Evolutionary conservation across 2,888 invertebrate genomes (phyloP).

Genomic region (Cantharis rufa): DNA sequence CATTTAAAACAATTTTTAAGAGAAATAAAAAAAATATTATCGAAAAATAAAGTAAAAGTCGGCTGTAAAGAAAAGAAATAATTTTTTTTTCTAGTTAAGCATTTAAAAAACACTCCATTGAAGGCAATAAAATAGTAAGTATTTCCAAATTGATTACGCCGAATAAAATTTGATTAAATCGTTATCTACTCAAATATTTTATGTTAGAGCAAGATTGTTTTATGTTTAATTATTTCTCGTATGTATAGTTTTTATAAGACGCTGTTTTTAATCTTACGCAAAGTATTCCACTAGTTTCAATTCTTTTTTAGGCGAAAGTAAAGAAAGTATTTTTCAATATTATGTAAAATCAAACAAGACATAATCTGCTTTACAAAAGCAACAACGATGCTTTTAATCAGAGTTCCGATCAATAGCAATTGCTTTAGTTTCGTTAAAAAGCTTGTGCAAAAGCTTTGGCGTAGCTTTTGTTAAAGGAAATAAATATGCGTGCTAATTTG

Average conservation of each 20-base stretch:
- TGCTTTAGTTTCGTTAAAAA: conserved; percentile 20
- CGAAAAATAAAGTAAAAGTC: background rate
- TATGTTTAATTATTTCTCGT: background rate
- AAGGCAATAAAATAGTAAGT: background rate
- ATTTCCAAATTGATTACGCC: background rate
- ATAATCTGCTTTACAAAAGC: conserved; percentile 13
- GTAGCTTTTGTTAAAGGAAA: conserved; percentile 12
- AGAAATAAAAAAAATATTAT: background rate
- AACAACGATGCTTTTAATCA: conserved; percentile 14
- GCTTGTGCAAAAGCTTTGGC: conserved; percentile 10
- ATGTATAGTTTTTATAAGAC: background rate
- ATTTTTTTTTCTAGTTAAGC: background rate
- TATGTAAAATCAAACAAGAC: conserved; percentile 18
- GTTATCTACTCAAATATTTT: too few species aligned
- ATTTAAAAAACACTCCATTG: background rate
- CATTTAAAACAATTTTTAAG: background rate
- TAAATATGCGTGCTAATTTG: conserved; percentile 20
- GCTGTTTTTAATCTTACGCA: background rate
- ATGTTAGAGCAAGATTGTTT: background rate
- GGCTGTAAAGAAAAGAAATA: background rate
- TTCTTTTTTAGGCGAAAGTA: background rate
- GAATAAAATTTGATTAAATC: background rate
- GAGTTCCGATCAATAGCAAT: conserved; percentile 12
- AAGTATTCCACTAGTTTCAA: background rate
- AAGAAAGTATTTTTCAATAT: conserved; percentile 10